Base-by-base conservation (phyloP, 2,888 invertebrate genomes). In the Salpingus planirostris region DNA sequence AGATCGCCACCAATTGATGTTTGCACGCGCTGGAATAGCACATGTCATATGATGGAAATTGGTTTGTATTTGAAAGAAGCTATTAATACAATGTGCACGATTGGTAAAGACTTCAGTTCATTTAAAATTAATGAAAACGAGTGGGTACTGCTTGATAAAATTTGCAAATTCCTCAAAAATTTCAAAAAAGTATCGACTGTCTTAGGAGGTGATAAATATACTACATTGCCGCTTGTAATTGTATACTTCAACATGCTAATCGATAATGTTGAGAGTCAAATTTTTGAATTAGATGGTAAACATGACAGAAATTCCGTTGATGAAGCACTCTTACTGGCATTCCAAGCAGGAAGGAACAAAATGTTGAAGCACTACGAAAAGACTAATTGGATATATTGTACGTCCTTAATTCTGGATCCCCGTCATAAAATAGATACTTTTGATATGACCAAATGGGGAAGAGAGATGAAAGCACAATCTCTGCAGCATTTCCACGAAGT, bases 381-480 rank as follows among this genome's bases (percentile, higher is more conserved):
- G 27, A 40, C 38, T 11, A 42, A 46, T 21, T 46, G 40, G 43
- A 37, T 46, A 6, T 44, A 45, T 21, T 40, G 45, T 29, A 28
- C 29, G 24, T 33, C 32, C 13, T 30, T 47, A 7, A 43, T 43
- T 12, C 34, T 46, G 15, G 44, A 46, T 31, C 46, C 42, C 21
- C 38, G 43, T n/a, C 41, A 47, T 23, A 44, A 42, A 36, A 21
- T 43, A 2, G 37, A 41, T 24, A 44, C 41, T 10, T 46, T 47
- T 31, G 27, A 21, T 13, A 13, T 27, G 4, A 44, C 46, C 10
- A 18, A 30, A 23, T 41, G 40, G 42, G 38, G 44, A 29, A 25
- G 26, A 33, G 27, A 27, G 3, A n/a, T 27, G 27, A 6, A 27
- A 14, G 11, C 3, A 14, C n/a, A 27, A 6, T 12, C 27, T n/a